Percentiles rank a stretch among this genome's conserved stretches.
Evolutionary conservation across 2,797 vertebrate species (phyloP).

Genomic region (Alcedo atthis): DNA sequence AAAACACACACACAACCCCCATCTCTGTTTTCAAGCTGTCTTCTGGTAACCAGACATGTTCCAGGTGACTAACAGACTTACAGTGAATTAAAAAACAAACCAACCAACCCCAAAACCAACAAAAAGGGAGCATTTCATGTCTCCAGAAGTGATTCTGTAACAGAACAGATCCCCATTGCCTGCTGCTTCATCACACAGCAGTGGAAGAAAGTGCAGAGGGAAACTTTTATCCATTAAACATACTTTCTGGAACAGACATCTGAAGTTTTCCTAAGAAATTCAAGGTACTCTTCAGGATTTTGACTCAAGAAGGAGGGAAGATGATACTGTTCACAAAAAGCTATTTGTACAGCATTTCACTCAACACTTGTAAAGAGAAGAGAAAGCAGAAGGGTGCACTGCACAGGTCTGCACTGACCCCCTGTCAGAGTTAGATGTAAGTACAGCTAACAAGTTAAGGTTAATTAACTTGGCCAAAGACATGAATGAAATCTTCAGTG

Average conservation of each 20-base stretch:
- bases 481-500: neutral
- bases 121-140: neutral
- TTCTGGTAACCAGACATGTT: neutral
- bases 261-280: neutral
- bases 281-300: neutral
- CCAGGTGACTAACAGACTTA: neutral
- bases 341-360: neutral
- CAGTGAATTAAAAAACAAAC: neutral
- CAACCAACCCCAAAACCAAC: neutral
- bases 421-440: neutral
- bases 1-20: neutral
- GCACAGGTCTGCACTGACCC: neutral
- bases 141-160: neutral
- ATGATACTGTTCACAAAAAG: neutral
- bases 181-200: neutral
- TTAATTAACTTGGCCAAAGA: neutral
- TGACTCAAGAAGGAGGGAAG: neutral
- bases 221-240: neutral
- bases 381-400: neutral
- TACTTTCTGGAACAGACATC: neutral
- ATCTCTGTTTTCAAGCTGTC: neutral
- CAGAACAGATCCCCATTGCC: neutral
- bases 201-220: neutral
- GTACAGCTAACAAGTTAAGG: neutral
- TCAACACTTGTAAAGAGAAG: neutral